Evolutionary conservation across 1,140 invertebrate species (phyloP).

Genomic region (Bacillus rossius): DNA sequence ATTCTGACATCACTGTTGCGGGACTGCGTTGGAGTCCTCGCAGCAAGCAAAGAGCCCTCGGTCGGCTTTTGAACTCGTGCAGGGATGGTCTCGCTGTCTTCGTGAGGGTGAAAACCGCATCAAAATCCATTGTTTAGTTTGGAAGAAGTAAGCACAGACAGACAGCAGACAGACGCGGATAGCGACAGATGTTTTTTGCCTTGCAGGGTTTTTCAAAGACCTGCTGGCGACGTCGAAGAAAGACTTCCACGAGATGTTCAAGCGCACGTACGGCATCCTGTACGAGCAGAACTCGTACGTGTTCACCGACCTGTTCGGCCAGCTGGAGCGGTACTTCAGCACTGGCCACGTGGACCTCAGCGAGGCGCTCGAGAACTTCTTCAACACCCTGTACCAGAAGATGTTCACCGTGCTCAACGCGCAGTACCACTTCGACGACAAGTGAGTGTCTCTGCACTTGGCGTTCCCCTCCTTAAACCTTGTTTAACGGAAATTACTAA

Average conservation of each 20-base stretch:
- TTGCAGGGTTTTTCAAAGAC: conserved; percentile 77
- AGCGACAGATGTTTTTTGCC: not conserved
- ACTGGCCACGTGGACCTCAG: conserved; percentile 76
- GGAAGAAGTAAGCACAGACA: no score
- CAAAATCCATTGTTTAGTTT: no score
- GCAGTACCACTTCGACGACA: conserved; percentile 83
- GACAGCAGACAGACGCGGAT: no score
- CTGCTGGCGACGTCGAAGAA: conserved; percentile 74
- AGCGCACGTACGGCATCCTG: conserved; percentile 88
- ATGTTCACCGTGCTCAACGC: conserved; percentile 94
- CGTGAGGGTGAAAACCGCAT: no score
- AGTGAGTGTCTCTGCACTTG: conserved; percentile 58
- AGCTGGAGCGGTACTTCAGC: conserved; percentile 86
- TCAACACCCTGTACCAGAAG: conserved; percentile 84
- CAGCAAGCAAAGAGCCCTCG: no score
- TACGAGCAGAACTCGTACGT: conserved; percentile 92
- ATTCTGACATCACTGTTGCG: no score
- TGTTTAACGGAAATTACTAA: no score
- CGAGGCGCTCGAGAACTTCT: conserved; percentile 88
- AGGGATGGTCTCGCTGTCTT: no score
- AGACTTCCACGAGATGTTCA: conserved; percentile 93
- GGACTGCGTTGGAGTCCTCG: no score
- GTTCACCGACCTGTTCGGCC: conserved; percentile 85
- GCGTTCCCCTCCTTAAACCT: no score
- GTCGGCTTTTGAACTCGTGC: no score